Evolutionary conservation across 1,140 invertebrate species (phyloP), one percentile per base, ranked within the genome.

Genomic region (Magallana ariakensis): DNA sequence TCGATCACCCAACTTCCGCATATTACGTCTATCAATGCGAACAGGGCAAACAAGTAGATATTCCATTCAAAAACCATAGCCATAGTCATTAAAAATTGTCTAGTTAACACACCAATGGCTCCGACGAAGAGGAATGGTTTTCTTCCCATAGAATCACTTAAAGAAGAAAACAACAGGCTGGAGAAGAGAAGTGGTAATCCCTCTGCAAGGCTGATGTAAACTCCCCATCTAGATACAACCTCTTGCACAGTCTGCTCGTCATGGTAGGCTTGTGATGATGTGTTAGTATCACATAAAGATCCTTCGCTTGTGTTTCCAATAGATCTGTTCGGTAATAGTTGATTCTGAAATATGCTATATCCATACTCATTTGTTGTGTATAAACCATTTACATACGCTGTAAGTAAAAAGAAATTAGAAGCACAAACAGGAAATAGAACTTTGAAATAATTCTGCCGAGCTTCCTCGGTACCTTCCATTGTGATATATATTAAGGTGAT

Each of bases 61-160:
- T 70, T 16, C 26, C 80, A 16, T 15, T 80, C 16, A 22, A 56
- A 46, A 19, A 80, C 46, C 55, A 84, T 85, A 8, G 83, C 26
- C 8, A 85, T n/a, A 22, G 70, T 54, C 15, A 84, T 70, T 15
- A 70, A 55, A 8, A 26, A 10, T 53, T 58, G 33, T 16, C 83
- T 56, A 55, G 85, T 9, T 11, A 87, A 80, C 58, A 56, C 53
- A 19, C 87, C 87, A 58, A 80, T 54, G n/a, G 80, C 54, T 9
- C 57, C 57, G 1, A 87, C 1, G n/a, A 80, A 16, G 15, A 87
- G 33, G n/a, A 84, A n/a, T 22, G 62, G 33, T 55, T 85, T 84
- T 54, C 87, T 75, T n/a, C 87, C 87, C 8, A 87, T 22, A 7
- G 19, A 22, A 80, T 87, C 87, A 16, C 57, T 80, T 19, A 83